Evolutionary conservation across 2,113 vertebrate genomes (phyloP), one percentile per base, ranked within the genome.

Genomic region (Epinephelus fuscoguttatus): DNA sequence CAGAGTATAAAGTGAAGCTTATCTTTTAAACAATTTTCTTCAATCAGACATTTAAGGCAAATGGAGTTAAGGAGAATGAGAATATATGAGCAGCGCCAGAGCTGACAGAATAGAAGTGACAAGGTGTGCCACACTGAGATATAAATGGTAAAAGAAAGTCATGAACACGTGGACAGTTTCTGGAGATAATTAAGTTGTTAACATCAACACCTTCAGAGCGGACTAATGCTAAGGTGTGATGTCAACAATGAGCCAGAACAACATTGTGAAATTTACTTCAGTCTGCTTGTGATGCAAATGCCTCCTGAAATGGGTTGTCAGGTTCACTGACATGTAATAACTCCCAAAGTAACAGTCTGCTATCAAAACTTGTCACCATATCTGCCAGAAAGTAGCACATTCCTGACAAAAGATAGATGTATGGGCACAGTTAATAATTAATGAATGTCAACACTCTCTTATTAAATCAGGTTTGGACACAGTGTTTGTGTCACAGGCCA

Each of bases 371-470:
- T 64, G 70, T 75, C 75, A 81, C 49, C 61, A 69, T 61, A 86
- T 84, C 67, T 56, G 61, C 61, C 53, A 75, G 56, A 87, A 89
- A 86, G 82, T 85, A 80, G 80, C 80, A 76, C 68, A 84, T 68
- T 74, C 6, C 37, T 47, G 64, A 79, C 70, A 70, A 63, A 89
- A 90, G 27, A 92, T 81, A 87, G 82, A 82, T 18, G 21, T 70
- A 73, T 14, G 8, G 27, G 7, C 50, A 37, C 45, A 1, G 37
- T 84, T 74, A 75, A 86, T 84, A 88, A 73, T 69, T 74, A n/a
- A 85, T 85, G 68, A 60, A 74, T 80, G 67, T 87, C 68, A 72
- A 17, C 72, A 56, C 33, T 60, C 60, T 57, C 11, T 14, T 64
- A 2, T 77, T 78, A 75, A 33, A 78, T 82, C 23, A 56, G 19